Percentiles rank a stretch among this genome's conserved stretches.
These are phyloP conservation scores for Dicerorhinus sumatrensis DNA, from an alignment of 2,113 vertebrate genomes.

Conservation along the genomic window DNA sequence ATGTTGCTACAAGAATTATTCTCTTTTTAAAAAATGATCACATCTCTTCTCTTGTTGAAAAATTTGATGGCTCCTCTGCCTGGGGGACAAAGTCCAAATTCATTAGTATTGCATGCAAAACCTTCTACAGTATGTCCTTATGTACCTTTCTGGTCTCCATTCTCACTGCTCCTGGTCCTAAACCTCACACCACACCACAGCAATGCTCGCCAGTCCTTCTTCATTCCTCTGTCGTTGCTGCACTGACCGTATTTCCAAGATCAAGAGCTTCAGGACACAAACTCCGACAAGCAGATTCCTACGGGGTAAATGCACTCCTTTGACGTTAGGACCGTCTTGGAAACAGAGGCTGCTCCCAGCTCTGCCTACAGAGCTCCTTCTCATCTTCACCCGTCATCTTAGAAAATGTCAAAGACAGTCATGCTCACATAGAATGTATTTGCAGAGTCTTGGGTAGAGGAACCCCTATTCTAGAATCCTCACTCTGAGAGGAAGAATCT, in stretches of 20 bases:
- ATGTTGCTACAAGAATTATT: background rate
- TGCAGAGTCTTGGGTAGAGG: background rate
- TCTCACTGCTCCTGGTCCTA: background rate
- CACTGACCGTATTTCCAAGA: background rate
- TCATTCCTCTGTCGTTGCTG: background rate
- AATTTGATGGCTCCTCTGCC: background rate
- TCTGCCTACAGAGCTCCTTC: background rate
- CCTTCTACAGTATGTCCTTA: background rate
- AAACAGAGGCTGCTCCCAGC: background rate
- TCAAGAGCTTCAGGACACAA: background rate
- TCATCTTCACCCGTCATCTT: background rate
- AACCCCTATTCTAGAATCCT: background rate
- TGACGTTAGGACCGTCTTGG: background rate
- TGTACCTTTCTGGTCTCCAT: background rate
- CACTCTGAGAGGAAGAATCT: background rate
- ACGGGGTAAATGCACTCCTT: background rate
- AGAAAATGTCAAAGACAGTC: constrained; percentile 10
- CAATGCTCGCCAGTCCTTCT: background rate
- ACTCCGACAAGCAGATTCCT: background rate
- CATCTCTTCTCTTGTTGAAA: background rate
- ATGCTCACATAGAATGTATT: background rate
- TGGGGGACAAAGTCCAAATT: background rate
- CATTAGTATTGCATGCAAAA: background rate
- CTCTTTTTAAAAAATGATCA: background rate
- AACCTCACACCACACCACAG: background rate